Conservation (phyloP, 2,113 vertebrate species). For the Rhodinocichla rosea region DNA sequence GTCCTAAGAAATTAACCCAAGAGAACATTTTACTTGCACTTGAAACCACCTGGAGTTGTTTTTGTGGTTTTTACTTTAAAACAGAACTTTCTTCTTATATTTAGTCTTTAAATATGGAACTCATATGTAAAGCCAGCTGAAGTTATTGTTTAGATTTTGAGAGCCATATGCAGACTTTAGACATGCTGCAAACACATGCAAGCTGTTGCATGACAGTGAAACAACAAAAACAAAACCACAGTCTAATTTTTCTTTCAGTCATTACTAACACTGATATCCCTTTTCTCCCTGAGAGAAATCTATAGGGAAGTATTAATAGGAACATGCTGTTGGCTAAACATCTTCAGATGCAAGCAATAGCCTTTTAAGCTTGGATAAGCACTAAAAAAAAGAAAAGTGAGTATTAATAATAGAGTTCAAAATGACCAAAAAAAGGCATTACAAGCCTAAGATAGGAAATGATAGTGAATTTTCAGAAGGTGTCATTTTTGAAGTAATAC, state of each 20-base stretch:
- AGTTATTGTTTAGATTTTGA: neutral
- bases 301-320: neutral
- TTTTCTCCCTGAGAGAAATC: neutral
- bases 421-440: neutral
- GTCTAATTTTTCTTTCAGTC: neutral
- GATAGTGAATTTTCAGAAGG: neutral
- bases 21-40: neutral
- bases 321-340: neutral
- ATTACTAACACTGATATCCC: neutral
- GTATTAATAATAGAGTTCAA: neutral
- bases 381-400: neutral
- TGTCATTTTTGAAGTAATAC: neutral
- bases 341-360: neutral
- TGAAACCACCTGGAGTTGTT: neutral
- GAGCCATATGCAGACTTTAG: neutral
- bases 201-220: neutral
- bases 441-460: neutral
- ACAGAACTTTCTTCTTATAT: neutral
- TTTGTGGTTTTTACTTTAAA: neutral
- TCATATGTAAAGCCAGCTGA: neutral
- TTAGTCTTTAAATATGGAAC: neutral
- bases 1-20: neutral
- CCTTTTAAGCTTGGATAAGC: neutral
- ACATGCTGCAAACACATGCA: neutral
- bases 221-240: neutral